phyloP scores from a whole-genome alignment of 2,113 vertebrate genomes.

The Nanorana parkeri region DNA sequence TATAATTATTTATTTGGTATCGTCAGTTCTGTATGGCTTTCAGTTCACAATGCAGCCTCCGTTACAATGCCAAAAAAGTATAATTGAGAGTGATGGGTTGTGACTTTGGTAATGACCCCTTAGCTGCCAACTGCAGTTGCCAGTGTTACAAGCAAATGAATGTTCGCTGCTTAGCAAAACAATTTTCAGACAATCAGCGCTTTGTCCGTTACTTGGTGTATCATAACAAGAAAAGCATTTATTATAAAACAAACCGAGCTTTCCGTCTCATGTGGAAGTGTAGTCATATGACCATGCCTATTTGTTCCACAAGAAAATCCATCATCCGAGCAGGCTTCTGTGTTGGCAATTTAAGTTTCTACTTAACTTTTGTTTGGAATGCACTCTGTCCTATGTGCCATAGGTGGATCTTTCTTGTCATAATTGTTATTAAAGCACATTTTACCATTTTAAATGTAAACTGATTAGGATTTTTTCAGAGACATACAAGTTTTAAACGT shows the following conservation, averaged over 20 bases:
- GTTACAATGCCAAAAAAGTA: constrained; percentile 25
- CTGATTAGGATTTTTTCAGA: too few species aligned
- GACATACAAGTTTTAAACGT: too few species aligned
- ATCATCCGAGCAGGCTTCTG: neutral
- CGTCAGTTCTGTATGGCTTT: neutral
- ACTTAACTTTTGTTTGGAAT: too few species aligned
- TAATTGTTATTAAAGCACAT: too few species aligned
- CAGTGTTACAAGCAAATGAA: constrained; percentile 23
- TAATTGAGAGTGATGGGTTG: neutral
- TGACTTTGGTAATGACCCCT: constrained; percentile 39
- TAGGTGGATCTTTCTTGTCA: too few species aligned
- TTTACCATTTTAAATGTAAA: too few species aligned
- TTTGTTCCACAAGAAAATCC: constrained; percentile 36
- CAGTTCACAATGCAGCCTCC: neutral
- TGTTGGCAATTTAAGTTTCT: constrained; percentile 9
- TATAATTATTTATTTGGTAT: neutral
- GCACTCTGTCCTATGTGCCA: too few species aligned
- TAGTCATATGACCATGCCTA: constrained; percentile 32
- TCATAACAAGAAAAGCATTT: constrained; percentile 53
- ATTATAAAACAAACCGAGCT: constrained; percentile 35
- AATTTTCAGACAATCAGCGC: constrained; percentile 37
- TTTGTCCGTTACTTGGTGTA: constrained; percentile 38
- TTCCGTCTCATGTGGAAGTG: constrained; percentile 9
- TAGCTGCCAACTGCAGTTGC: constrained; percentile 10
- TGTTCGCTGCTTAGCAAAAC: constrained; percentile 36